These are phyloP conservation scores for Drosophila nr. fundita DNA, from an alignment of 2,888 invertebrate genomes.

Conservation along the genomic window DNA sequence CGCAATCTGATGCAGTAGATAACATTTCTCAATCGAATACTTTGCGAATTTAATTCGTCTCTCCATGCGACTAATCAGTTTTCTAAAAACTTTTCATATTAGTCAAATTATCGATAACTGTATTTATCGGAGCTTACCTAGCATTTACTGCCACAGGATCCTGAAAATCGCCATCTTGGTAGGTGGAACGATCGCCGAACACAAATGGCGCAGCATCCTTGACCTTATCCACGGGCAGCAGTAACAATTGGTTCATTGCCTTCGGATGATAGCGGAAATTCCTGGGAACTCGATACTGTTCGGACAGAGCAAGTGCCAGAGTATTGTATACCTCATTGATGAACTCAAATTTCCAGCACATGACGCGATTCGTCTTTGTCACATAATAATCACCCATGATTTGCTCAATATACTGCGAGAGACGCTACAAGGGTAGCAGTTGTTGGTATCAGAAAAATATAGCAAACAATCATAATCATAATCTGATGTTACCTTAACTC, in stretches of 20 bases:
- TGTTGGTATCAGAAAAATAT: constrained; percentile 11
- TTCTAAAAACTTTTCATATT: constrained; percentile 41
- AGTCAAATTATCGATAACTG: neutral
- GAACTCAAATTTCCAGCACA: constrained; percentile 84
- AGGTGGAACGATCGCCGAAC: constrained; percentile 82
- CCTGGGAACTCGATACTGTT: constrained; percentile 60
- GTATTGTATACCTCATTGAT: constrained; percentile 83
- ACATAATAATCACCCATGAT: constrained; percentile 81
- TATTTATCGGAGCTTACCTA: constrained; percentile 27
- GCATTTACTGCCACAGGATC: constrained; percentile 16
- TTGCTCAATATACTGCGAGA: constrained; percentile 73
- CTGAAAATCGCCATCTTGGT: constrained; percentile 66
- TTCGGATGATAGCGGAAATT: constrained; percentile 7
- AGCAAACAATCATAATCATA: neutral
- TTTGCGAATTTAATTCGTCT: constrained; percentile 76
- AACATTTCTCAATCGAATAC: constrained; percentile 78
- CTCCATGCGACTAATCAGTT: constrained; percentile 67
- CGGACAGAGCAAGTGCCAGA: constrained; percentile 75
- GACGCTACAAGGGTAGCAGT: neutral
- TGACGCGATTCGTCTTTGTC: constrained; percentile 80
- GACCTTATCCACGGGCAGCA: constrained; percentile 64
- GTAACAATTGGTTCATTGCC: constrained; percentile 54
- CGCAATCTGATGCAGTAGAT: constrained; percentile 77
- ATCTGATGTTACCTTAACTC: constrained; percentile 56
- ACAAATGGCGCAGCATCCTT: constrained; percentile 71